Percentiles rank a stretch among this genome's conserved stretches.
These are phyloP conservation scores for Cherax quadricarinatus DNA, from an alignment of 1,140 invertebrate species.

Conservation along the genomic window DNA sequence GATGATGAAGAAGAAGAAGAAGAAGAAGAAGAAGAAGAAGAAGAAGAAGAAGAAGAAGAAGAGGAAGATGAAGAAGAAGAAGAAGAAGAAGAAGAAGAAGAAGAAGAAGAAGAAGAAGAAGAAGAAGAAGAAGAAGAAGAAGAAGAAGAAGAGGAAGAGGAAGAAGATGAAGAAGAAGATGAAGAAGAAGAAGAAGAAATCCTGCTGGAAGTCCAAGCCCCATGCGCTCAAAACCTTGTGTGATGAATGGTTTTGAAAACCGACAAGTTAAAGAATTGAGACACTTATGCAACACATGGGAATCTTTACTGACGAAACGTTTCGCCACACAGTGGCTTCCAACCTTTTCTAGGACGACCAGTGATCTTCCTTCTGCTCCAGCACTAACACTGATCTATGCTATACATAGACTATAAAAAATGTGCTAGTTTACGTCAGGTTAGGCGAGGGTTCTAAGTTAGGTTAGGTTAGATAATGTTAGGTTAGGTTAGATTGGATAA, in stretches of 20 bases:
- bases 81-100: constrained; percentile 6
- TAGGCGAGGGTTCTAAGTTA: too few relatives aligned
- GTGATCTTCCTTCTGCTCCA: neutral
- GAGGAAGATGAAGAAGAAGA: neutral
- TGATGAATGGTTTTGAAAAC: too few relatives aligned
- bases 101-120: neutral
- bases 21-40: neutral
- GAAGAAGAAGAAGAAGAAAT: neutral
- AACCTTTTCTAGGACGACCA: too few relatives aligned
- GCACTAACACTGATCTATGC: neutral
- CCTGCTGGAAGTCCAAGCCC: neutral
- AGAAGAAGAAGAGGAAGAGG: neutral
- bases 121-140: too few relatives aligned
- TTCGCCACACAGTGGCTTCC: too few relatives aligned
- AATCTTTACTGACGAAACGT: too few relatives aligned
- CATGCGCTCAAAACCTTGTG: too few relatives aligned
- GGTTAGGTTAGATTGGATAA: too few relatives aligned
- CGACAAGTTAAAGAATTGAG: too few relatives aligned
- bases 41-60: neutral
- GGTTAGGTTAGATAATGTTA: too few relatives aligned
- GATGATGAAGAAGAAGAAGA: neutral
- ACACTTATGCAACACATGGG: too few relatives aligned
- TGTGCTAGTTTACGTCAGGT: neutral
- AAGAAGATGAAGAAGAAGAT: neutral
- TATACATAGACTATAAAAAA: neutral